Base-by-base conservation (phyloP, 2,888 invertebrate genomes). In the Sarcophaga variegata region DNA sequence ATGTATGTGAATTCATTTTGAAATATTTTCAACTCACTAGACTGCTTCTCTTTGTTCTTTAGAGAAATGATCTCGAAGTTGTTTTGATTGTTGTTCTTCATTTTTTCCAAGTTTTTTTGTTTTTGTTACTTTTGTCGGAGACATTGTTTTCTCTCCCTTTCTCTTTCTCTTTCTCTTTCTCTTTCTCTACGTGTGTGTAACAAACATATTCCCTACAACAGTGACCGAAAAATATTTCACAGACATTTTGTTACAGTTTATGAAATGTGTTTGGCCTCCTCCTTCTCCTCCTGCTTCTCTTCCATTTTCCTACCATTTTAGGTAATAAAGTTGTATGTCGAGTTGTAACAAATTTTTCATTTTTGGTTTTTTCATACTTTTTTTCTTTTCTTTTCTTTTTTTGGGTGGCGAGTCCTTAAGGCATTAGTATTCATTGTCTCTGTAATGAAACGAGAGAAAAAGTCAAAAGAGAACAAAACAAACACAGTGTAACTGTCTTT, bases 341-440 rank as follows among this genome's bases (percentile, higher is more conserved):
- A 37, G 37, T 37, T 37, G 37, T 37, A 10, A 37, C 0, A 37
- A 37, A 37, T 37, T 37, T 37, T 37, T 37, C 10, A 37, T 37
- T 37, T 37, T 37, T 10, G 37, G 8, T 10, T 10, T 37, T 70
- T 74, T 69, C 67, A 22, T 63, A 49, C 47, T 3, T 72, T 47
- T 47, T 77, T 47, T 11, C 47, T 60, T 22, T 14, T 74, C 8
- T 37, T 25, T 4, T 63, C 12, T 59, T 63, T 8, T 37, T 37
- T 37, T 27, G n/a, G 22, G 14, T 62, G 6, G 14, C 37, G 2
- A 2, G n/a, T 70, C 54, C 70, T 64, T 47, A 54, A 71, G 70
- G 75, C 59, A 75, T 78, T 70, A 64, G 74, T 63, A 74, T 75
- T 71, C 81, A 82, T 64, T 81, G 74, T 81, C 64, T 64, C 47